Evolutionary conservation across 2,888 invertebrate genomes (phyloP), one percentile per base, ranked within the genome.

Genomic region (Ormyrus nitidulus): DNA sequence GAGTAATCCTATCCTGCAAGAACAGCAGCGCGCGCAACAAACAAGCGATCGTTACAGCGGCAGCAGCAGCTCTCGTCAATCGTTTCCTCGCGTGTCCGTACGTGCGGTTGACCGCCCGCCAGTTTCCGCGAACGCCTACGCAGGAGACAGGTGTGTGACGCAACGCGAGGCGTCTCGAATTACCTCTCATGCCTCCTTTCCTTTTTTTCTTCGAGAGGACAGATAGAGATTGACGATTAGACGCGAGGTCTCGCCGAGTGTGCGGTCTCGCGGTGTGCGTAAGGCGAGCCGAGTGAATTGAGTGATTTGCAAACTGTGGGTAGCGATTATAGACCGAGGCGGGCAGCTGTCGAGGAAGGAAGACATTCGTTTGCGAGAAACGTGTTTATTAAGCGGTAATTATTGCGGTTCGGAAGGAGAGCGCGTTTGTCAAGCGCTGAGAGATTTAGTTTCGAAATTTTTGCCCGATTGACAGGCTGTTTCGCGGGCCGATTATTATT

Each of bases 221-320:
- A 54, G 54, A 73, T 73, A 8, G 54, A 62, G 53, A 53, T 53
- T 66, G 9, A 19, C 54, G 64, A 64, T 54, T 64, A 73, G n/a
- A 62, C 46, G 34, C 34, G 54, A 46, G 56, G 44, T 46, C 56
- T 19, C 34, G 7, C 8, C 46, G 10, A 19, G 19, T 51, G 19
- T 51, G 19, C 1, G 19, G 19, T 19, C 19, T 19, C 10, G n/a
- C 34, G 46, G 19, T 34, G 34, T 4, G 34, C 34, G 11, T 53
- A 49, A 65, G 34, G 34, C 9, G 48, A 5, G n/a, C 34, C 49
- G 10, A 49, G 6, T 49, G 9, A 7, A 49, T 65, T 49, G 49
- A 65, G 13, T 8, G 10, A 6, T 49, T 49, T 9, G 65, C 11
- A 3, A n/a, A 56, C 56, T 11, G 51, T 10, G 53, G 51, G 34